Evolutionary conservation across 2,888 invertebrate genomes (phyloP).

Genomic region (Neria commutata): DNA sequence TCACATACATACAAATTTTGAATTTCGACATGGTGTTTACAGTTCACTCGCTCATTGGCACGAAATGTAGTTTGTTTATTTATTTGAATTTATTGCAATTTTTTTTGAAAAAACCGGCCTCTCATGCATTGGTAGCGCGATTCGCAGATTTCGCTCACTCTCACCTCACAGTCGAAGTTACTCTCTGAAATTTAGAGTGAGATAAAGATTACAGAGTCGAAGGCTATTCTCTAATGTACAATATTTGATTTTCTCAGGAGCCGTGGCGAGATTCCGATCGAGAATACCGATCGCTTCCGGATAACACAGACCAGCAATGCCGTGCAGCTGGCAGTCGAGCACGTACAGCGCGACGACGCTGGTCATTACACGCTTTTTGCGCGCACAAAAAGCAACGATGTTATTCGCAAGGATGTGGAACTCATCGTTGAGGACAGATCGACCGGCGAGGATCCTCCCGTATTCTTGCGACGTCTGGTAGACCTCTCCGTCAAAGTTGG

Average conservation of each 20-base stretch:
- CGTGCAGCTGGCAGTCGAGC: constrained; percentile 77
- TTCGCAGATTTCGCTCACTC: no score
- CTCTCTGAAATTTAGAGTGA: no score
- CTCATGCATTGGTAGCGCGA: no score
- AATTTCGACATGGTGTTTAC: no score
- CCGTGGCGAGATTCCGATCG: constrained; percentile 69
- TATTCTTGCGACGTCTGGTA: constrained; percentile 81
- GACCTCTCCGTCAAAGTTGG: constrained; percentile 91
- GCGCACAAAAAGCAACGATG: constrained; percentile 65
- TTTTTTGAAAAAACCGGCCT: no score
- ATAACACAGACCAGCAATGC: constrained; percentile 65
- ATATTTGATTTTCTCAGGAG: constrained; percentile 61
- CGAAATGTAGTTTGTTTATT: no score
- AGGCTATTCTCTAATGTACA: no score
- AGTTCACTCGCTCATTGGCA: no score
- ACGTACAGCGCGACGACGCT: constrained; percentile 73
- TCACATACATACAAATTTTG: no score
- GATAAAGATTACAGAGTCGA: no score
- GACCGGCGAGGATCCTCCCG: constrained; percentile 76
- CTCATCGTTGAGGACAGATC: constrained; percentile 67
- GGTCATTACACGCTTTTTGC: constrained; percentile 79
- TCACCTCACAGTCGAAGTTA: no score
- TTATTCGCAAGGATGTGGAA: constrained; percentile 65
- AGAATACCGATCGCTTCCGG: constrained; percentile 70
- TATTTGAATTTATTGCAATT: no score